phyloP scores from a whole-genome alignment of 1,140 invertebrate species.

The Temnothorax nylanderi region DNA sequence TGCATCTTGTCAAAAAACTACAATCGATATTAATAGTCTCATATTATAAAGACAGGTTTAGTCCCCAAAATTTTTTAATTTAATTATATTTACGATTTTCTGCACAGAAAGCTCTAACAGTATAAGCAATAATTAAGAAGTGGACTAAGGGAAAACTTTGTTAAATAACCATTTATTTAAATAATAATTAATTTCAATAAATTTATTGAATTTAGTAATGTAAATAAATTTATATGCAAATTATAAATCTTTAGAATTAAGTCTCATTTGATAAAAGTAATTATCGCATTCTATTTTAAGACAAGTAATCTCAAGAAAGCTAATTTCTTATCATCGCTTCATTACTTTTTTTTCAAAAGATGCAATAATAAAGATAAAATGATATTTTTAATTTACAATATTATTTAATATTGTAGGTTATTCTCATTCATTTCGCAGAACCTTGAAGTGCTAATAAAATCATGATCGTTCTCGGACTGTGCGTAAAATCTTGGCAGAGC shows the following conservation, averaged over 20 bases:
- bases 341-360: neutral
- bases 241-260: neutral
- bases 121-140: neutral
- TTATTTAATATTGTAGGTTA: neutral
- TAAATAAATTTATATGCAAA: neutral
- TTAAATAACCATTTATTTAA: too few species aligned
- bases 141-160: too few species aligned
- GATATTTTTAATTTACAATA: neutral
- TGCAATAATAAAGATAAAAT: neutral
- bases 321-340: neutral
- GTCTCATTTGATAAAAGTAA: neutral
- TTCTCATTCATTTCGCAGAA: neutral
- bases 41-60: neutral
- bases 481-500: constrained; percentile 28
- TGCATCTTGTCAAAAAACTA: neutral
- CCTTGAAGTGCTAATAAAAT: constrained; percentile 38
- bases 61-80: neutral
- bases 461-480: neutral
- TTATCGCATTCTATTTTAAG: neutral
- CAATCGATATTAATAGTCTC: neutral
- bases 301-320: neutral
- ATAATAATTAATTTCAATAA: neutral
- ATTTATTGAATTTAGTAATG: neutral
- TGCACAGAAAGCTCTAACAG: neutral
- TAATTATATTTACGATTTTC: neutral